phyloP scores from a whole-genome alignment of 2,113 vertebrate species.

The Athene noctua region DNA sequence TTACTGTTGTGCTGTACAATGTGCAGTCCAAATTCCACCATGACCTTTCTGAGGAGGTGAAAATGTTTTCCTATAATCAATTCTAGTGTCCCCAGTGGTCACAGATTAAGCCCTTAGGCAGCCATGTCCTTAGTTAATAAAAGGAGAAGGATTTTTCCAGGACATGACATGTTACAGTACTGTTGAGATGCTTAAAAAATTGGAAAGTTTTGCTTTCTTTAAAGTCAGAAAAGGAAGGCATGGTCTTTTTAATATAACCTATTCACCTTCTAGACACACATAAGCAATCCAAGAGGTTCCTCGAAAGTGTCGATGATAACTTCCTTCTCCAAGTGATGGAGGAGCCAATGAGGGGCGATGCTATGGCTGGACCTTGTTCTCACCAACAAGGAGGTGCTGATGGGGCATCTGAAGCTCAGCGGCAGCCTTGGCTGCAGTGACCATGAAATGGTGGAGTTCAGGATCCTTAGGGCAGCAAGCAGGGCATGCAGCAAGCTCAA shows the following conservation, averaged over 20 bases:
- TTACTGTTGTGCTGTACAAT: not conserved
- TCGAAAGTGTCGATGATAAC: too few species aligned
- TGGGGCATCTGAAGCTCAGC: too few species aligned
- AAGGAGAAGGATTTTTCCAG: not conserved
- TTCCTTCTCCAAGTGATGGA: too few species aligned
- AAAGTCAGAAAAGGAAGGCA: not conserved
- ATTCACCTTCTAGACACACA: not conserved
- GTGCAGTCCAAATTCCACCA: not conserved
- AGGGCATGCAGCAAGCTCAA: too few species aligned
- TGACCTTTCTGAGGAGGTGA: not conserved
- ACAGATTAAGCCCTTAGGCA: not conserved
- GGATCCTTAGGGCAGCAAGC: too few species aligned
- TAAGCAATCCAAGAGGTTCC: too few species aligned
- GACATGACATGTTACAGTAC: not conserved
- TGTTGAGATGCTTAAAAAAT: not conserved
- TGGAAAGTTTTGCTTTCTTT: not conserved
- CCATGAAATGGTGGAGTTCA: too few species aligned
- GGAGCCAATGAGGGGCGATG: too few species aligned
- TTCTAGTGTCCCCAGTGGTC: not conserved
- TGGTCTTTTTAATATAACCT: not conserved
- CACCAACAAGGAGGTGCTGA: too few species aligned
- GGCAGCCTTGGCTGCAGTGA: too few species aligned
- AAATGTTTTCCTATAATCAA: not conserved
- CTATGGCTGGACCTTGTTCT: too few species aligned
- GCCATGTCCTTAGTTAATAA: not conserved